phyloP scores from a whole-genome alignment of 2,888 invertebrate species.

The Pammene fasciana region DNA sequence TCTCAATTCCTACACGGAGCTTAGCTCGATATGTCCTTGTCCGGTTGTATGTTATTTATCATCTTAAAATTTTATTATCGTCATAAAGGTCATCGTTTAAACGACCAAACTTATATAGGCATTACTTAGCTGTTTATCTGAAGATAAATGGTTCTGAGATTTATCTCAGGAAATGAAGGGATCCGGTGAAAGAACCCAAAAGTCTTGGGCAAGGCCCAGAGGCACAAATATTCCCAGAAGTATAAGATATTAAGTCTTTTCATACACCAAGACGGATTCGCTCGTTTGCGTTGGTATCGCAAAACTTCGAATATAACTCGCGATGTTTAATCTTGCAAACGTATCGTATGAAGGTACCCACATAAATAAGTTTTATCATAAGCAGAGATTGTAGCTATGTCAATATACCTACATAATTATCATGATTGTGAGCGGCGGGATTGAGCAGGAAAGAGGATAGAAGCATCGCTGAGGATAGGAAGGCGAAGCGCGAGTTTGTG shows the following conservation, averaged over 20 bases:
- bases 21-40: too few relatives aligned
- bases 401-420: too few relatives aligned
- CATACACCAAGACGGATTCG: background rate
- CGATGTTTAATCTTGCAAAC: slow-evolving; percentile 19
- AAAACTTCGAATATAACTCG: slow-evolving; percentile 12
- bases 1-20: too few relatives aligned
- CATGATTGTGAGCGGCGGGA: too few relatives aligned
- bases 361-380: slow-evolving; percentile 16
- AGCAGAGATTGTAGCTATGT: background rate
- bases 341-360: slow-evolving; percentile 2
- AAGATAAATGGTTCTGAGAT: slow-evolving; percentile 40
- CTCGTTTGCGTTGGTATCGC: background rate
- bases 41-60: background rate
- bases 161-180: slow-evolving; percentile 41
- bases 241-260: background rate
- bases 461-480: too few relatives aligned
- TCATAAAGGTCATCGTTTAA: slow-evolving; percentile 26
- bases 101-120: slow-evolving; percentile 15
- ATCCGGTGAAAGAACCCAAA: slow-evolving; percentile 40
- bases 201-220: slow-evolving; percentile 33
- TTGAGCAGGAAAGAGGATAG: too few relatives aligned
- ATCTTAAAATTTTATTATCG: slow-evolving; percentile 1
- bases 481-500: too few relatives aligned
- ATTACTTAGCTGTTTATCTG: slow-evolving; percentile 36
- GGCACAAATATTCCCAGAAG: slow-evolving; percentile 14